Evolutionary conservation across 2,113 vertebrate genomes (phyloP), one percentile per base, ranked within the genome.

Genomic region (Seriola rivoliana): DNA sequence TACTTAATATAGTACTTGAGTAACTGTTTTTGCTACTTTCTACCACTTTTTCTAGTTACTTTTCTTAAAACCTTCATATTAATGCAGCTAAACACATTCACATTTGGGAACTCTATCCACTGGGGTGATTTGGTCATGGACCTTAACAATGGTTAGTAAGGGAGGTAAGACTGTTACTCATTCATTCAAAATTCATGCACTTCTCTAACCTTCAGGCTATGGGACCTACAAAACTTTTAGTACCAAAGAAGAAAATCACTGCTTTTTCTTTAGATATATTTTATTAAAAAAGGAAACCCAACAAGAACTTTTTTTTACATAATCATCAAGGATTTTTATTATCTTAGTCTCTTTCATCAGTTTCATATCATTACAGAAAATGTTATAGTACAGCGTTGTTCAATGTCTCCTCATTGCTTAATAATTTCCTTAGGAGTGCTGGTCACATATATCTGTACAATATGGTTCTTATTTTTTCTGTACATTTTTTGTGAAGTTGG

Each of bases 351-450:
- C 97, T 98, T 97, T 97, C 96, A 95, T 98, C 97, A 96, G 97
- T 97, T 98, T 98, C 96, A 97, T 98, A 97, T 99, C 97, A 97
- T 99, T 98, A 99, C 98, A 99, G 98, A 99, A 99, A 99, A 99
- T 97, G 96, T 98, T 99, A 99, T 99, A 96, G 97, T 99, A 99
- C 98, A 99, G 98, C 97, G 95, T 97, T 97, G 96, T 98, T 98
- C 96, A 98, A 97, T 97, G 96, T 97, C 97, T 98, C 96, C 97
- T 95, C 96, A 97, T 97, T 97, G 96, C 97, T 97, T 96, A 96
- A 97, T 98, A 96, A 97, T 97, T 98, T 98, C 96, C 96, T 97
- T 96, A 96, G 94, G 96, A 98, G 97, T 99, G 98, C 98, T 99
- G 98, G 97, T 99, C 97, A 98, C 97, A 97, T 97, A 97, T 96